phyloP scores from a whole-genome alignment of 1,140 invertebrate species.

The Galendromus occidentalis region DNA sequence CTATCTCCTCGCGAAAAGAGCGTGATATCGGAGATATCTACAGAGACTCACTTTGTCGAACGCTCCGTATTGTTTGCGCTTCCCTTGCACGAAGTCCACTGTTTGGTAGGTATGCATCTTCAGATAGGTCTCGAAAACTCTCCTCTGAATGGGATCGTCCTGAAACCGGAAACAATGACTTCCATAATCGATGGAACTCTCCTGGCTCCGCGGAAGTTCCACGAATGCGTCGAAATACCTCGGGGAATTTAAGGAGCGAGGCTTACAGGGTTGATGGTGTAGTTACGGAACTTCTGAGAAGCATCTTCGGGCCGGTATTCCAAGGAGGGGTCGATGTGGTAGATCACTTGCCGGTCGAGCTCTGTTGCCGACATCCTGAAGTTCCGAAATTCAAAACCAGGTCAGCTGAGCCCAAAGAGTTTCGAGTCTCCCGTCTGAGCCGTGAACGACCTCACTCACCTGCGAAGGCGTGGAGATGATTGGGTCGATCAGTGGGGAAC shows the following conservation, averaged over 20 bases:
- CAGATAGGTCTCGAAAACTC: conserved; percentile 57
- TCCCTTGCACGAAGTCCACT: conserved; percentile 40
- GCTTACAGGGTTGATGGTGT: conserved; percentile 4
- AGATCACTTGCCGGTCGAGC: background rate
- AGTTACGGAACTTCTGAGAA: background rate
- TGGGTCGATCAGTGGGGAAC: no score
- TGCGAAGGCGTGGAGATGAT: no score
- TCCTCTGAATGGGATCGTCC: conserved; percentile 49
- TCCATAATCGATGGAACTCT: no score
- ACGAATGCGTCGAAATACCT: no score
- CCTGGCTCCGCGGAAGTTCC: no score
- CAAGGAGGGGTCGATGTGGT: background rate
- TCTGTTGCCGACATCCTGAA: background rate
- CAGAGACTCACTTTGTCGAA: conserved; percentile 12
- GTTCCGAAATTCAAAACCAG: background rate
- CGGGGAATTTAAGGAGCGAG: no score
- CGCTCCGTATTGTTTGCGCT: conserved; percentile 14
- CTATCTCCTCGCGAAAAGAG: no score
- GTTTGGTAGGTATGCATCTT: conserved; percentile 70
- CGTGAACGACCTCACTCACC: no score
- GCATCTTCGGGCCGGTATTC: background rate
- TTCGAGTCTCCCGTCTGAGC: no score
- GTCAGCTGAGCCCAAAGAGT: no score
- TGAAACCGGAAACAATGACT: conserved; percentile 10
- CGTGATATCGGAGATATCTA: conserved; percentile 15